Percentiles rank a stretch among this genome's conserved stretches.
Conservation (phyloP, 2,113 vertebrate genomes). For the Dasyornis broadbenti region DNA sequence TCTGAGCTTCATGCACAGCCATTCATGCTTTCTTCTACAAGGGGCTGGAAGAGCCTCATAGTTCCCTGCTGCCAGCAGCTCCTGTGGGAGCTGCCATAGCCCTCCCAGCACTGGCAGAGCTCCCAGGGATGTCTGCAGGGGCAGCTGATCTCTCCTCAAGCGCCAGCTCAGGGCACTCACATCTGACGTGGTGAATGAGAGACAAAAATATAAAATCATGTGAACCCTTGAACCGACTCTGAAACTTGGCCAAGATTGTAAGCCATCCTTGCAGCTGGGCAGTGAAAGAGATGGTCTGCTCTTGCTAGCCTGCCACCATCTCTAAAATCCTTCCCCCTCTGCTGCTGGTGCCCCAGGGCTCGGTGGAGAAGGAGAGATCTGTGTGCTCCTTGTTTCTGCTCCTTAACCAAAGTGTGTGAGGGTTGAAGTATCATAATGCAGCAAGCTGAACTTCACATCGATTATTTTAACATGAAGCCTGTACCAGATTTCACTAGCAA, state of each 20-base stretch:
- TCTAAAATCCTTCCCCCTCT: neutral
- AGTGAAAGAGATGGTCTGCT: neutral
- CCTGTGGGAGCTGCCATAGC: neutral
- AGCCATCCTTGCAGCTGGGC: neutral
- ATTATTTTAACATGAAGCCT: neutral
- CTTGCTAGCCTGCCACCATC: neutral
- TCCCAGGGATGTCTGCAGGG: neutral
- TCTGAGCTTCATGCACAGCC: neutral
- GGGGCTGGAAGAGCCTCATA: neutral
- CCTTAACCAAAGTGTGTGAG: neutral
- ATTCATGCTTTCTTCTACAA: neutral
- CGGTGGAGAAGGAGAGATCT: neutral
- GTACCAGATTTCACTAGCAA: neutral
- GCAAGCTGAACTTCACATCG: neutral
- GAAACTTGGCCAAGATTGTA: neutral
- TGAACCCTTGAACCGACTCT: neutral
- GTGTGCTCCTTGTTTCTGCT: fast-evolving
- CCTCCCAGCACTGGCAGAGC: neutral
- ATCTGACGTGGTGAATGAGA: fast-evolving
- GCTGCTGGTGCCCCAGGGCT: neutral
- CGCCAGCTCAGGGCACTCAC: neutral
- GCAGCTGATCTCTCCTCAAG: fast-evolving
- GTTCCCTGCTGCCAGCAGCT: neutral
- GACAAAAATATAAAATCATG: neutral
- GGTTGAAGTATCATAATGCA: neutral